phyloP scores from a whole-genome alignment of 1,140 invertebrate species.

The Tetramorium simillimum region DNA sequence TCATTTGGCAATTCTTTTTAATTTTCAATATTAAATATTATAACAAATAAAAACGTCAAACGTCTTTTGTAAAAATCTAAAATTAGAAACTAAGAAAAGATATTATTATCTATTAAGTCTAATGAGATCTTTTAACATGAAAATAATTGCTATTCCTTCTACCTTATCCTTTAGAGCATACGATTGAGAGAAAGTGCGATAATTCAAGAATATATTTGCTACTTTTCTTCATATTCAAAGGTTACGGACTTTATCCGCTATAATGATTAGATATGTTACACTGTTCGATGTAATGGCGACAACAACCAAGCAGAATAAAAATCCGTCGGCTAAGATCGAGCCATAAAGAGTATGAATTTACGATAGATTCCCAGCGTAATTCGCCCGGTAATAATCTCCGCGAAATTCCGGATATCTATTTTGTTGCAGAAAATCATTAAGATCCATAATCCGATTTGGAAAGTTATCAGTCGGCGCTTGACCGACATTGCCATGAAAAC shows the following conservation, averaged over 20 bases:
- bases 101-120: not conserved
- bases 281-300: not conserved
- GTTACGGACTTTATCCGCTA: not conserved
- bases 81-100: not conserved
- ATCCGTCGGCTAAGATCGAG: not conserved
- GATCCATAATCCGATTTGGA: not conserved
- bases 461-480: slow-evolving; percentile 18
- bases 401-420: slow-evolving; percentile 19
- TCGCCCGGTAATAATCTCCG: slow-evolving; percentile 14
- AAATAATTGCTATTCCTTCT: not conserved
- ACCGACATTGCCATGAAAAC: slow-evolving; percentile 28
- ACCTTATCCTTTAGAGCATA: not conserved
- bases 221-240: not conserved
- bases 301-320: not conserved
- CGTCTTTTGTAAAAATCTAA: not conserved
- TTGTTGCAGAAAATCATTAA: not conserved
- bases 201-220: not conserved
- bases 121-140: not conserved
- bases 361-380: slow-evolving; percentile 1
- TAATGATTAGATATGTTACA: slow-evolving; percentile 16
- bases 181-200: slow-evolving; percentile 20
- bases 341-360: slow-evolving; percentile 17
- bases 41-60: not conserved
- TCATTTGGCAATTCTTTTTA: not conserved
- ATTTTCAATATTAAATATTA: not conserved